A percentile compares a stretch with the other conserved stretches of the same genome.
These are phyloP conservation scores for Phoxinus dragarum DNA, from an alignment of 2,797 vertebrate genomes.

Conservation along the genomic window DNA sequence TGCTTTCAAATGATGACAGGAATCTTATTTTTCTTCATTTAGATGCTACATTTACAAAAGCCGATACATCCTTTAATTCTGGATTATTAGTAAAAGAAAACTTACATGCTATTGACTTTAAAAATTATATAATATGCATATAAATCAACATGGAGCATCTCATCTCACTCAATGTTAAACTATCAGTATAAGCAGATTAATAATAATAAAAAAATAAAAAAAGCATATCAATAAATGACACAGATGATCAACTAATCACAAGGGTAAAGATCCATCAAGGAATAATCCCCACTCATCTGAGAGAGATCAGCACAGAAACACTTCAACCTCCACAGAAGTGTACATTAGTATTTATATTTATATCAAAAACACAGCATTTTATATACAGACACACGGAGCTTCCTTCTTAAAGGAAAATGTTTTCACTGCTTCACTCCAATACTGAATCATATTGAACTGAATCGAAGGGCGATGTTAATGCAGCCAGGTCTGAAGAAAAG, in stretches of 20 bases:
- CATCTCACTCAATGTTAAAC: background rate
- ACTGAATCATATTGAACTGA: slow-evolving; percentile 60
- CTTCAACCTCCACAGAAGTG: slow-evolving; percentile 71
- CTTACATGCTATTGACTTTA: background rate
- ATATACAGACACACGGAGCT: slow-evolving; percentile 73
- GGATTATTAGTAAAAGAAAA: background rate
- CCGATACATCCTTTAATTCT: background rate
- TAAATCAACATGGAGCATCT: background rate
- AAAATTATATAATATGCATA: slow-evolving; percentile 5
- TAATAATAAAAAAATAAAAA: slow-evolving; percentile 43
- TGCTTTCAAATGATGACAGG: background rate
- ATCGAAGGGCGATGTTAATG: slow-evolving; percentile 29
- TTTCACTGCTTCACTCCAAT: slow-evolving; percentile 67
- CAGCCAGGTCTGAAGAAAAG: background rate
- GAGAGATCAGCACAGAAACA: slow-evolving; percentile 68
- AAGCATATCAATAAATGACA: slow-evolving; percentile 70
- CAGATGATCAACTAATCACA: slow-evolving; percentile 58
- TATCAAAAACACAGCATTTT: slow-evolving; percentile 80
- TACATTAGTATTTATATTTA: slow-evolving; percentile 74
- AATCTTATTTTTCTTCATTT: background rate
- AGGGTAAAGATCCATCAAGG: slow-evolving; percentile 65
- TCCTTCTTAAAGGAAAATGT: slow-evolving; percentile 79
- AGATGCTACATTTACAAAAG: background rate
- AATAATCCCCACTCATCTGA: slow-evolving; percentile 62
- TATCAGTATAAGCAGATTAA: slow-evolving; percentile 57